phyloP scores from a whole-genome alignment of 2,888 invertebrate species.

The Microplitis deprimator region DNA sequence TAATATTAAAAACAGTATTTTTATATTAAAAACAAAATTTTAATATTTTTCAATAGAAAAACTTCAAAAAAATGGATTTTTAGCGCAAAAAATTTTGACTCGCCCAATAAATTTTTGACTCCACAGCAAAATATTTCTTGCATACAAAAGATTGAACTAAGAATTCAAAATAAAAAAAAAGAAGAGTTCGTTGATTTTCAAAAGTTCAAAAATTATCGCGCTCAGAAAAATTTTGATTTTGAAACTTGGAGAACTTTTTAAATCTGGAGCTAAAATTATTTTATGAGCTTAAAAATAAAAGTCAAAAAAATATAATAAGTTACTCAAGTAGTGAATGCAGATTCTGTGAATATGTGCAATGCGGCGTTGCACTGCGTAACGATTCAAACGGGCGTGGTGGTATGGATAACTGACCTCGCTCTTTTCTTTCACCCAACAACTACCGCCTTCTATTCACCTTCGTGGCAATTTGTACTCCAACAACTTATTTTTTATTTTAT shows the following conservation, averaged over 20 bases:
- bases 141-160: too few species aligned
- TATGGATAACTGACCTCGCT: slow-evolving; percentile 53
- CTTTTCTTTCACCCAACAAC: slow-evolving; percentile 43
- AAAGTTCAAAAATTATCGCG: background rate
- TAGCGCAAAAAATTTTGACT: too few species aligned
- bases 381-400: slow-evolving; percentile 38
- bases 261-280: background rate
- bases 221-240: too few species aligned
- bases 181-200: background rate
- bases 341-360: slow-evolving; percentile 41
- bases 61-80: too few species aligned
- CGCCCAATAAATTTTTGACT: too few species aligned
- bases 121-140: too few species aligned
- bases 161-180: background rate
- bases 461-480: slow-evolving; percentile 13
- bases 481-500: background rate
- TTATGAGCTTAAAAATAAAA: background rate
- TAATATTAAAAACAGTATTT: too few species aligned
- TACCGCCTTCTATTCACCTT: slow-evolving; percentile 32
- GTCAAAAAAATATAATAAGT: background rate
- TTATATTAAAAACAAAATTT: too few species aligned
- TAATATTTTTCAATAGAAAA: too few species aligned
- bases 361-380: slow-evolving; percentile 43
- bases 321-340: background rate
- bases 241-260: too few species aligned